Evolutionary conservation across 2,888 invertebrate species (phyloP), one percentile per base, ranked within the genome.

Genomic region (Sinodicranocentrus sp.): DNA sequence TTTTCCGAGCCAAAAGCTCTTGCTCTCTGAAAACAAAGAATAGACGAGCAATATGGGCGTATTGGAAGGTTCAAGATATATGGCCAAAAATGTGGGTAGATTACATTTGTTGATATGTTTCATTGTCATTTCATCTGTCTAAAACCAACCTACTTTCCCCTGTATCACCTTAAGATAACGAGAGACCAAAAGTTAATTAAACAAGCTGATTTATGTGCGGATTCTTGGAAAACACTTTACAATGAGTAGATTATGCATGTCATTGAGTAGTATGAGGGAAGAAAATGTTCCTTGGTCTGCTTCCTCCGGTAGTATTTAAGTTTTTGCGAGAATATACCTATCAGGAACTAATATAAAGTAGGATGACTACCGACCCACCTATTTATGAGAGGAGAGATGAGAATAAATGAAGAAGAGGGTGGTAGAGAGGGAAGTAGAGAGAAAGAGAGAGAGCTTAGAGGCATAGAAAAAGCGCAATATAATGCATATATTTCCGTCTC

Each of bases 161-260:
- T n/a, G n/a, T n/a, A 15, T 26, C 75, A 63, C 23, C 65, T 67
- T 21, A n/a, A 26, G 44, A 25, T 39, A 23, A 25, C 23, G 68
- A 61, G 48, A 70, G 23, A 48, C 48, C 48, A 44, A 70, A 70
- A 78, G 70, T 78, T 70, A 78, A 78, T 78, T 78, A 78, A 78
- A 70, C 61, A 61, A 23, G 78, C 61, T 78, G 78, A 78, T 78
- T 78, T 78, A 78, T 70, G 70, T 59, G 21, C 57, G 19, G 43
- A 43, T 19, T 15, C 43, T 57, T 43, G 63, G 44, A 26, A 43
- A 28, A 73, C 13, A 71, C 28, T 63, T 54, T 33, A n/a, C 43
- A n/a, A 68, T 44, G 26, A 70, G 52, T 48, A 70, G 26, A 52
- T 52, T 70, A 44, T 21, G 21, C 17, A 15, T 67, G n/a, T 44